Percentiles rank a stretch among this genome's conserved stretches.
Conservation (phyloP, 2,113 vertebrate genomes). For the Pedetes capensis region DNA sequence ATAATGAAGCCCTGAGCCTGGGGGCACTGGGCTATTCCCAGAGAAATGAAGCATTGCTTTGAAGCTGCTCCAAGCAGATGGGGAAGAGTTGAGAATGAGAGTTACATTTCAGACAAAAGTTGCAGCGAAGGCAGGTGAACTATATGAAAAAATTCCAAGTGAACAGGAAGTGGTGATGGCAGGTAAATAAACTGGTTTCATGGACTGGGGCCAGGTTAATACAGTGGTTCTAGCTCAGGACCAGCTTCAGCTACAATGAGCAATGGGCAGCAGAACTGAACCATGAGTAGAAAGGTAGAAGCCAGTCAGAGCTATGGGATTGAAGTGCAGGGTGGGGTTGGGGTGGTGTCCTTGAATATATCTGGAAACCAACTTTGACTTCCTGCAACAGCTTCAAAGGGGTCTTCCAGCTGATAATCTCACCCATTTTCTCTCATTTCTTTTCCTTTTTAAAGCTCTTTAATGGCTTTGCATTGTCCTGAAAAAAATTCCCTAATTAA, state of each 20-base stretch:
- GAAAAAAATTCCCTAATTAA: neutral
- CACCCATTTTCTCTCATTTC: neutral
- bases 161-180: neutral
- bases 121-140: neutral
- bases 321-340: neutral
- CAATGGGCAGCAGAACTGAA: neutral
- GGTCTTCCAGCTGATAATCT: neutral
- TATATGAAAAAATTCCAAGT: neutral
- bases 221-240: neutral
- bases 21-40: neutral
- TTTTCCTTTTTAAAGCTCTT: neutral
- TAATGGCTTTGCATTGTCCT: neutral
- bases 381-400: neutral
- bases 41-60: neutral
- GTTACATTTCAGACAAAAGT: neutral
- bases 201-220: no score
- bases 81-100: neutral
- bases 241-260: neutral
- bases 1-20: neutral
- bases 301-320: rapidly evolving
- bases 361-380: neutral
- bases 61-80: neutral
- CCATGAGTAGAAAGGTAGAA: neutral
- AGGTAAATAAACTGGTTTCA: neutral
- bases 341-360: neutral